Conservation (phyloP, 2,888 invertebrate genomes). For the Globia sparganii region DNA sequence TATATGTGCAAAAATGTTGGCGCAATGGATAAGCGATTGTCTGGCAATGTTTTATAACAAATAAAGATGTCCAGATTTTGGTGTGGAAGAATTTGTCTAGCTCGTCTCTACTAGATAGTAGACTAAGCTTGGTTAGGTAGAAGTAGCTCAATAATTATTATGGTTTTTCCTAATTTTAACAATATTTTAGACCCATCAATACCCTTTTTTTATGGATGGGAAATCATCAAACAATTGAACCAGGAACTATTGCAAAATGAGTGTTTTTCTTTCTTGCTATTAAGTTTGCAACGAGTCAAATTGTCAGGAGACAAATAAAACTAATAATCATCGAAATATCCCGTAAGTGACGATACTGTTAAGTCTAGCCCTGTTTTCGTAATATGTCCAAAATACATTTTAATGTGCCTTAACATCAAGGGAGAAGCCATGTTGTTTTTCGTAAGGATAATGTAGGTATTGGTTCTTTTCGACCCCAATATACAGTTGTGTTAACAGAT, state of each 20-base stretch:
- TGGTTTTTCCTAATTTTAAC: neutral
- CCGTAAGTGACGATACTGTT: neutral
- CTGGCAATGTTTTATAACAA: too few relatives aligned
- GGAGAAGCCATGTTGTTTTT: constrained; percentile 1
- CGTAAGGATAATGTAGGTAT: constrained; percentile 6
- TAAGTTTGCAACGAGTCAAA: neutral
- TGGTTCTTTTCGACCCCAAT: constrained; percentile 25
- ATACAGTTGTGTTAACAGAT: constrained; percentile 62
- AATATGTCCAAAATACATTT: neutral
- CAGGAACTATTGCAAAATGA: too few relatives aligned
- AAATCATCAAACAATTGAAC: too few relatives aligned
- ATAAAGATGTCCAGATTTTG: neutral
- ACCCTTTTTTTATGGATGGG: too few relatives aligned
- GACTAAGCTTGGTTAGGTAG: neutral
- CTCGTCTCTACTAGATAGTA: neutral
- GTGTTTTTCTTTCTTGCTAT: neutral
- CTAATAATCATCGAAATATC: neutral
- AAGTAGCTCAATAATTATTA: neutral
- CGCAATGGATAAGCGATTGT: too few relatives aligned
- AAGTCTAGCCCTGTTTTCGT: neutral
- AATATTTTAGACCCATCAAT: neutral
- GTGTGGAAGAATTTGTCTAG: neutral
- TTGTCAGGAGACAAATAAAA: neutral
- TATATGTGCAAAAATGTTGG: neutral
- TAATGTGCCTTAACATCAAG: neutral